These are phyloP conservation scores for Trichomycterus rosablanca DNA, from an alignment of 2,113 vertebrate species.

Conservation along the genomic window DNA sequence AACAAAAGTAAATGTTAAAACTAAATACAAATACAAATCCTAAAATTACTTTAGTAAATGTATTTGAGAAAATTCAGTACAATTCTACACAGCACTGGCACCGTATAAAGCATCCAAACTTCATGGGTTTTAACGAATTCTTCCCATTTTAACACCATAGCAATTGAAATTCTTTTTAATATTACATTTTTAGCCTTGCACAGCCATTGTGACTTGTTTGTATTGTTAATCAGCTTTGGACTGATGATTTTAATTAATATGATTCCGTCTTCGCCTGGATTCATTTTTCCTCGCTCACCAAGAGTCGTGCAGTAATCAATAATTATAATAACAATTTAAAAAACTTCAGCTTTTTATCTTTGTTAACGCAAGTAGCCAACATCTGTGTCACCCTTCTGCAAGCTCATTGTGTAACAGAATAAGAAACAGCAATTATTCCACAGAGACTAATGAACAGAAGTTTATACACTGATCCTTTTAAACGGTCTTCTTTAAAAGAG, in stretches of 20 bases:
- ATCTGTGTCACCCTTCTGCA: conserved; percentile 17
- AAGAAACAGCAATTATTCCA: conserved; percentile 10
- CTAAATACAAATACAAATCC: too few relatives aligned
- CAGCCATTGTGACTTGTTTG: conserved; percentile 37
- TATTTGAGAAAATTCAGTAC: too few relatives aligned
- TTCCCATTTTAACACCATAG: conserved; percentile 10
- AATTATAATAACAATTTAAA: too few relatives aligned
- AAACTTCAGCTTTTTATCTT: conserved; percentile 20
- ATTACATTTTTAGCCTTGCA: conserved; percentile 14
- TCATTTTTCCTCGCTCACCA: conserved; percentile 13
- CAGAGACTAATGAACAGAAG: background rate
- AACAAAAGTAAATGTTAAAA: too few relatives aligned
- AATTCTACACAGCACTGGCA: too few relatives aligned
- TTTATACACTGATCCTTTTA: conserved; percentile 42
- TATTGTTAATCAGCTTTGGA: conserved; percentile 43
- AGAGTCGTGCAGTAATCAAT: conserved; percentile 14
- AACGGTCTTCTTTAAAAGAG: too few relatives aligned
- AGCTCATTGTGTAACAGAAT: conserved; percentile 8
- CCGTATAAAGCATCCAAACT: background rate
- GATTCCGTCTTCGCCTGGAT: conserved; percentile 24
- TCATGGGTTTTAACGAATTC: background rate
- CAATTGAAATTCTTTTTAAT: conserved; percentile 6
- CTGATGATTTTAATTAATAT: conserved; percentile 45
- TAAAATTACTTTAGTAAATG: too few relatives aligned
- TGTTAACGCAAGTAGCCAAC: conserved; percentile 1